Conservation (phyloP, 2,797 vertebrate genomes). For the Uromys caudimaculatus region DNA sequence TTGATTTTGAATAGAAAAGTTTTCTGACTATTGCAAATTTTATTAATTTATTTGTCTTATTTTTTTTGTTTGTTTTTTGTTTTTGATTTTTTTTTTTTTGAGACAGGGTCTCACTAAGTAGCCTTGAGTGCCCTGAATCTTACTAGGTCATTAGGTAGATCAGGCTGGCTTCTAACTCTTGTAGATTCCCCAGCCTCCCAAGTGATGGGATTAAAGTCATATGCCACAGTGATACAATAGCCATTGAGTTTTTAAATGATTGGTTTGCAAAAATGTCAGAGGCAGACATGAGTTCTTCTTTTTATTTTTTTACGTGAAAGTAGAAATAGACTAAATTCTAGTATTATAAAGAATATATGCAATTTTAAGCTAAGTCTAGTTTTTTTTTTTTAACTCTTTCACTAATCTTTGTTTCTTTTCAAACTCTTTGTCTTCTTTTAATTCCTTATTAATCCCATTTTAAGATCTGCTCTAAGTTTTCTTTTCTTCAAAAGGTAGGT, state of each 20-base stretch:
- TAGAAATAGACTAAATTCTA: neutral
- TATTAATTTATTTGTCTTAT: neutral
- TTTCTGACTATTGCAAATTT: neutral
- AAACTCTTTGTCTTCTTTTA: slow-evolving; percentile 3
- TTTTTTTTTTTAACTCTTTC: neutral
- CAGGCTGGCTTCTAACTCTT: too few species aligned
- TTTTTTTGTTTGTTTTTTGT: neutral
- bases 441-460: neutral
- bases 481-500: neutral
- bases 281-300: neutral
- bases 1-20: neutral
- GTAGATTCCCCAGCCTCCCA: neutral
- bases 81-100: neutral
- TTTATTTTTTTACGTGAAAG: neutral
- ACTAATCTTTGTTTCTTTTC: neutral
- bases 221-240: neutral
- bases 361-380: neutral
- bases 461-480: neutral
- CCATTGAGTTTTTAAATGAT: neutral
- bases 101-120: neutral
- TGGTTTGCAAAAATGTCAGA: neutral
- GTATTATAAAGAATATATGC: neutral
- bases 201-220: neutral
- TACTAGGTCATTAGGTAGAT: neutral
- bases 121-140: neutral